Evolutionary conservation across 2,888 invertebrate genomes (phyloP), one percentile per base, ranked within the genome.

Genomic region (Prosopocoilus inquinatus): DNA sequence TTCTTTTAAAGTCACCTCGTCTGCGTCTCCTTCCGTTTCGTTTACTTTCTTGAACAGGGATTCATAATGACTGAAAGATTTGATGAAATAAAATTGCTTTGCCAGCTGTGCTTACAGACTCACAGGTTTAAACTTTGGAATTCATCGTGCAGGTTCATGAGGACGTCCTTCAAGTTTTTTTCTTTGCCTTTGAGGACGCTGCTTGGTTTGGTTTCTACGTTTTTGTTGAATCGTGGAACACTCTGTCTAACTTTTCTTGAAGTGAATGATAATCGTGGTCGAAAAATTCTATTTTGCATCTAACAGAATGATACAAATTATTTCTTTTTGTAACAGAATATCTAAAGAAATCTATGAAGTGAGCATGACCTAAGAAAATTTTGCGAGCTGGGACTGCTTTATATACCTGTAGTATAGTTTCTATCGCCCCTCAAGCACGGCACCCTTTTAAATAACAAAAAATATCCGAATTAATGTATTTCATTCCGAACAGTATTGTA

Each of bases 131-230:
- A 61, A 2, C 51, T 13, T 20, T 72, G 71, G 59, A 78, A 78
- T 49, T 78, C 78, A 41, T 74, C 67, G 55, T 78, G 76, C 8
- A 78, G 62, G 57, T 76, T 76, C 3, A 66, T 67, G 5, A 78
- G 64, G 2, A 78, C 74, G 15, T 71, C 72, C 61, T 75, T 76
- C 33, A 77, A 58, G 49, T 69, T 72, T 50, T 68, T 72, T 50
- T 76, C 75, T 55, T 70, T 72, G 16, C 64, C 64, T 11, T 64
- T 50, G 9, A 68, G 45, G 7, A 58, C 33, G 5, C 45, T 46
- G 35, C 47, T 55, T 4, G 55, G 35, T 28, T 58, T 55, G 11
- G 5, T 44, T 13, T 58, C 56, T 2, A 9, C 20, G 28, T n/a
- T 13, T 49, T 47, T 41, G 11, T 39, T 41, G 41, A 28, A 5